Evolutionary conservation across 2,797 vertebrate species (phyloP), one percentile per base, ranked within the genome.

Genomic region (Sebastes taczanowskii): DNA sequence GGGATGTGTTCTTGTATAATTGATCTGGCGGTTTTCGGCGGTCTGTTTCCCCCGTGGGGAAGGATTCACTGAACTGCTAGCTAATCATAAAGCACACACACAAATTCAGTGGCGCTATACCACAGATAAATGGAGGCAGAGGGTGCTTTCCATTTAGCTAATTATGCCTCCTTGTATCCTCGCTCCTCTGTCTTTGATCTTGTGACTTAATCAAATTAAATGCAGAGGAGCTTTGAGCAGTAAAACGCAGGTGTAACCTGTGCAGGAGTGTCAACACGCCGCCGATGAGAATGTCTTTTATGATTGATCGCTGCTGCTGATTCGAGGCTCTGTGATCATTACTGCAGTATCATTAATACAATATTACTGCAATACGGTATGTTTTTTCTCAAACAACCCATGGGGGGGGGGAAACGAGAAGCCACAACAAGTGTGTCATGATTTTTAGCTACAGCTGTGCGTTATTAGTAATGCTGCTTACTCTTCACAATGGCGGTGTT

Each of bases 61-160:
- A 29, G 27, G 30, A 75, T 35, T 46, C 35, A 46, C 73, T 64
- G 73, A 81, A 29, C 69, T 82, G 76, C 77, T 56, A 13, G 78
- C 74, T 86, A 75, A 86, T 75, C 74, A 70, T 59, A 77, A 67
- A 85, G 61, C 42, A 13, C 69, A 71, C 74, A 29, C 35, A 81
- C 23, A 52, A 14, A 77, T 59, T 52, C 11, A 13, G 27, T 49
- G 34, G 70, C 30, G 62, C 62, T 32, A 7, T 8, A 13, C 49
- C 63, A 34, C 38, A 68, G 25, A 77, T 65, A 49, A 71, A 80
- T 68, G 6, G 75, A 84, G 46, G 27, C 59, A 66, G 67, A 63
- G 59, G 65, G 30, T 56, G 49, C 29, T 67, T 72, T 78, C 11
- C 8, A 55, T 71, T 77, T 58, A 63, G 22, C 29, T 78, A 42